phyloP scores from a whole-genome alignment of 2,888 invertebrate genomes.

The Dicroscelio sp. region DNA sequence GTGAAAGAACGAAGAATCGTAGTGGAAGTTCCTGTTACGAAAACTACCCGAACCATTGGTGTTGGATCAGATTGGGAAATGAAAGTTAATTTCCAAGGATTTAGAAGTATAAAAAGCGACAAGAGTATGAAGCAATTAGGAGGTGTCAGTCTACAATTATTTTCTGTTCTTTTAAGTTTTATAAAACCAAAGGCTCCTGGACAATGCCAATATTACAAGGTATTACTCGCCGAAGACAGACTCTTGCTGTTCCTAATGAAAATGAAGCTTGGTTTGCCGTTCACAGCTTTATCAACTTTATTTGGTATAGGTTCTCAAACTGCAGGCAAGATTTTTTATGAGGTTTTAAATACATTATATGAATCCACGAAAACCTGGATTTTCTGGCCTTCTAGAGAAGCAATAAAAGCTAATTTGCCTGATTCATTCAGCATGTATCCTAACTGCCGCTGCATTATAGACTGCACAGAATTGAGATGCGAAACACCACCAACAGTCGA shows the following conservation, averaged over 20 bases:
- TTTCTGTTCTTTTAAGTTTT: slow-evolving; percentile 49
- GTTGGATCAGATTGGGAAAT: slow-evolving; percentile 8
- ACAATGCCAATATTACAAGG: slow-evolving; percentile 54
- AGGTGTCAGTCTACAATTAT: slow-evolving; percentile 52
- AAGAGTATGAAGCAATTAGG: slow-evolving; percentile 53
- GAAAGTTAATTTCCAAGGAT: slow-evolving; percentile 57
- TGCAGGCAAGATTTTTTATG: slow-evolving; percentile 71
- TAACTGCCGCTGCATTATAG: slow-evolving; percentile 60
- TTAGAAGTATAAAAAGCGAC: slow-evolving; percentile 60
- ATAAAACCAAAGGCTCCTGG: slow-evolving; percentile 40
- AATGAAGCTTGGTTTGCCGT: slow-evolving; percentile 73
- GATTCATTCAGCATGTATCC: slow-evolving; percentile 2
- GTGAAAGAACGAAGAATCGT: background rate
- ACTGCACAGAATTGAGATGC: slow-evolving; percentile 69
- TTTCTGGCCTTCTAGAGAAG: slow-evolving; percentile 63
- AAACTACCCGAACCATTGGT: background rate
- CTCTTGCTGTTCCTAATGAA: slow-evolving; percentile 73
- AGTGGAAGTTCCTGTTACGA: background rate
- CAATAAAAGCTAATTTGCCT: slow-evolving; percentile 52
- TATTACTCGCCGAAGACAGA: slow-evolving; percentile 49
- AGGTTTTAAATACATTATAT: slow-evolving; percentile 55
- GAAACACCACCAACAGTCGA: slow-evolving; percentile 20
- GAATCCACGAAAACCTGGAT: slow-evolving; percentile 54
- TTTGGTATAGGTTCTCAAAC: slow-evolving; percentile 75
- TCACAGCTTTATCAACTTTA: slow-evolving; percentile 64